Evolutionary conservation across 2,888 invertebrate genomes (phyloP).

Genomic region (Drosophila longiperda): DNA sequence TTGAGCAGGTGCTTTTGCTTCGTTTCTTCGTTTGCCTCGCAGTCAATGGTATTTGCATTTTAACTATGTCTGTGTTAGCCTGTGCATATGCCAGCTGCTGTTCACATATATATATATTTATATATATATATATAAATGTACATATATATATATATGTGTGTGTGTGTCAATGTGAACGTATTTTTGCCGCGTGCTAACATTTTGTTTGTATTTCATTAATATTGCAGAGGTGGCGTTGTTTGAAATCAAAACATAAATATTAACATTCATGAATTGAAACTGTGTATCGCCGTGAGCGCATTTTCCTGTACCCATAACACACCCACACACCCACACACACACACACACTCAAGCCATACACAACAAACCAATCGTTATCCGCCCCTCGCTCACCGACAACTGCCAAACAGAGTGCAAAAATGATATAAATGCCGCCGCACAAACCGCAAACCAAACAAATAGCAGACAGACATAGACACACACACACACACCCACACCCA

Average conservation of each 20-base stretch:
- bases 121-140: neutral
- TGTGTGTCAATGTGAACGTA: constrained; percentile 26
- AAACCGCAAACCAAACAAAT: constrained; percentile 76
- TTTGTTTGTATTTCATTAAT: constrained; percentile 83
- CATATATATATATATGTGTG: constrained; percentile 11
- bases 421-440: constrained; percentile 75
- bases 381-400: constrained; percentile 11
- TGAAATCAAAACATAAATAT: constrained; percentile 83
- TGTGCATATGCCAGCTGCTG: constrained; percentile 24
- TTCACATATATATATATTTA: neutral
- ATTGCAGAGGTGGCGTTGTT: constrained; percentile 82
- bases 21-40: constrained; percentile 59
- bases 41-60: constrained; percentile 75
- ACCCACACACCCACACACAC: neutral
- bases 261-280: constrained; percentile 83
- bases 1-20: constrained; percentile 55
- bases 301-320: constrained; percentile 60
- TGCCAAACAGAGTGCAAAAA: constrained; percentile 53
- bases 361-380: constrained; percentile 13
- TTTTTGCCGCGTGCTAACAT: constrained; percentile 71
- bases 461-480: constrained; percentile 55
- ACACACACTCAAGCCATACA: constrained; percentile 3
- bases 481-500: constrained; percentile 25
- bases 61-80: constrained; percentile 68
- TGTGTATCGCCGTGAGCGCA: constrained; percentile 75